These are phyloP conservation scores for Ardeotis arabs DNA, from an alignment of 2,113 vertebrate genomes.

Conservation along the genomic window DNA sequence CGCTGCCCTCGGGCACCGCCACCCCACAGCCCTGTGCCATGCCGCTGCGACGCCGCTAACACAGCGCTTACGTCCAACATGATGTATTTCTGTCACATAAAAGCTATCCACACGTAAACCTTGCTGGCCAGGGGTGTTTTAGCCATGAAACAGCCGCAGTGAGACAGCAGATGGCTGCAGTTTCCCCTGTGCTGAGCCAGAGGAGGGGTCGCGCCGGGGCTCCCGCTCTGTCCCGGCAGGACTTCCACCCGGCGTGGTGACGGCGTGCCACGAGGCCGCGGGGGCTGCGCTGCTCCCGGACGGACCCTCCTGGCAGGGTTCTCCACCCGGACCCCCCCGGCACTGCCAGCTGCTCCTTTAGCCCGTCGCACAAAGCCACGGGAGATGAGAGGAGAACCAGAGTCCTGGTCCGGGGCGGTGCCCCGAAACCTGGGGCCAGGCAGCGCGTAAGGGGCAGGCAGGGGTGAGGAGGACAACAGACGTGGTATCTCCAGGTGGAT, in stretches of 20 bases:
- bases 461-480: too few species aligned
- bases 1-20: rapidly evolving
- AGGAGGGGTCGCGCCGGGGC: neutral
- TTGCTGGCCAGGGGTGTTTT: neutral
- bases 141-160: neutral
- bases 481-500: neutral
- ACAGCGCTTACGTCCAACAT: rapidly evolving
- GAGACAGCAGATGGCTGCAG: neutral
- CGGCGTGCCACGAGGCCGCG: rapidly evolving
- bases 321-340: neutral
- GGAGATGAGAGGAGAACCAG: neutral
- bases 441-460: neutral
- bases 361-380: neutral
- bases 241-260: rapidly evolving
- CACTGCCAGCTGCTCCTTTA: neutral
- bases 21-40: neutral
- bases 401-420: neutral
- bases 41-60: neutral
- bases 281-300: rapidly evolving
- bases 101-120: neutral
- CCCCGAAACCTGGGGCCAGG: neutral
- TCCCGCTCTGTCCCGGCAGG: neutral
- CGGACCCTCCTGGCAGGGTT: rapidly evolving
- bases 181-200: neutral
- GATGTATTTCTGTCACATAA: neutral